A percentile compares a stretch with the other conserved stretches of the same genome.
Evolutionary conservation across 2,113 vertebrate genomes (phyloP).

Genomic region (Leuciscus idus): DNA sequence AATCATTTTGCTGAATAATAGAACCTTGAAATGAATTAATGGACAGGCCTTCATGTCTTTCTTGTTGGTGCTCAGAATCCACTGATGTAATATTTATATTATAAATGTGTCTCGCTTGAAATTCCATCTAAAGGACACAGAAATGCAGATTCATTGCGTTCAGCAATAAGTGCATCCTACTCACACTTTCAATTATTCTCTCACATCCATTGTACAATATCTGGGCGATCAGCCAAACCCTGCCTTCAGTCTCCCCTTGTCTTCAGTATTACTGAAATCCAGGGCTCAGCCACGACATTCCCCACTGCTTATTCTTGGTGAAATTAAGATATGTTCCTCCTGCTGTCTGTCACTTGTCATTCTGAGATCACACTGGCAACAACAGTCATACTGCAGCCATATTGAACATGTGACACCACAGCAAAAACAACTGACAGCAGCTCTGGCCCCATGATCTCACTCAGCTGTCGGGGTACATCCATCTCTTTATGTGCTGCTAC

Average conservation of each 20-base stretch:
- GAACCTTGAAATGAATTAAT: background rate
- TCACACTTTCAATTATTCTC: background rate
- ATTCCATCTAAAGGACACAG: background rate
- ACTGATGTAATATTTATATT: background rate
- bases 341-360: background rate
- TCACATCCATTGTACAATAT: background rate
- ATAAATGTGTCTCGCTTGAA: background rate
- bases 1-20: background rate
- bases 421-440: conserved; percentile 14
- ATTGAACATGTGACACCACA: conserved; percentile 32
- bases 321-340: background rate
- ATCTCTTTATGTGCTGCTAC: background rate
- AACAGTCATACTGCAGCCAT: conserved; percentile 5
- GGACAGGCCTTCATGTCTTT: background rate
- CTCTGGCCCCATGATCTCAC: conserved; percentile 15
- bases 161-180: background rate
- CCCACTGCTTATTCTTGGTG: background rate
- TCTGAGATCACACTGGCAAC: background rate
- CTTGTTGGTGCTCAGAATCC: background rate
- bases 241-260: background rate
- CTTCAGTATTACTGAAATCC: background rate
- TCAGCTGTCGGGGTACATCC: conserved; percentile 21
- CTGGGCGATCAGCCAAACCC: background rate
- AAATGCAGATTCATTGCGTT: conserved; percentile 17
- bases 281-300: background rate